Conservation (phyloP, 2,113 vertebrate species). For the Mionectes macconnelli region DNA sequence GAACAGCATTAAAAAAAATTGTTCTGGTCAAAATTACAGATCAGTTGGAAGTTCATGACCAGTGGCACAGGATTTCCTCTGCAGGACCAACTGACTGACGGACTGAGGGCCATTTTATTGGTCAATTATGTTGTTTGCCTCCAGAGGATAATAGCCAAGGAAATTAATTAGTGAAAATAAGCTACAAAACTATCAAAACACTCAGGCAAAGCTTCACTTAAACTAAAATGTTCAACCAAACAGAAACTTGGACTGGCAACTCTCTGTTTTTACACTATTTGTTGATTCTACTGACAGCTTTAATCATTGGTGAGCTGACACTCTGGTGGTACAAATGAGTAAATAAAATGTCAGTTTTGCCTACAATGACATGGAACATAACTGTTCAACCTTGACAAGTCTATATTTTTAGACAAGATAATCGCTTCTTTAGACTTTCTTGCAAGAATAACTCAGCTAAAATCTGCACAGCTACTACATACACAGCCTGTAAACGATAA, state of each 20-base stretch:
- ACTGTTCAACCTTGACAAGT: constrained; percentile 41
- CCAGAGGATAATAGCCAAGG: constrained; percentile 42
- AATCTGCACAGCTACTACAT: constrained; percentile 2
- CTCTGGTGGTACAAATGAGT: constrained; percentile 52
- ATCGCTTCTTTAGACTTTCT: constrained; percentile 18
- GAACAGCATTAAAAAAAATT: neutral
- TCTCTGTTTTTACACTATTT: constrained; percentile 40
- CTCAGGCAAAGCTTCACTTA: constrained; percentile 52
- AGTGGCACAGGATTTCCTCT: neutral
- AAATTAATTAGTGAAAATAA: constrained; percentile 59
- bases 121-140: constrained; percentile 45
- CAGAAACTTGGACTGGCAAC: constrained; percentile 48
- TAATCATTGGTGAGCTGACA: constrained; percentile 59
- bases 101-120: constrained; percentile 43
- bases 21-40: constrained; percentile 10
- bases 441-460: constrained; percentile 43
- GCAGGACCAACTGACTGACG: neutral
- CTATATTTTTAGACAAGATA: constrained; percentile 41
- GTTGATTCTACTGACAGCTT: constrained; percentile 55
- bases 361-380: constrained; percentile 47
- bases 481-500: neutral
- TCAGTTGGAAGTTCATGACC: constrained; percentile 21
- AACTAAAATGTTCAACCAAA: constrained; percentile 35
- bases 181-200: constrained; percentile 57
- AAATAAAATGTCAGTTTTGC: constrained; percentile 63